Base-by-base conservation (phyloP, 2,797 vertebrate genomes). In the Galaxias olidus region DNA sequence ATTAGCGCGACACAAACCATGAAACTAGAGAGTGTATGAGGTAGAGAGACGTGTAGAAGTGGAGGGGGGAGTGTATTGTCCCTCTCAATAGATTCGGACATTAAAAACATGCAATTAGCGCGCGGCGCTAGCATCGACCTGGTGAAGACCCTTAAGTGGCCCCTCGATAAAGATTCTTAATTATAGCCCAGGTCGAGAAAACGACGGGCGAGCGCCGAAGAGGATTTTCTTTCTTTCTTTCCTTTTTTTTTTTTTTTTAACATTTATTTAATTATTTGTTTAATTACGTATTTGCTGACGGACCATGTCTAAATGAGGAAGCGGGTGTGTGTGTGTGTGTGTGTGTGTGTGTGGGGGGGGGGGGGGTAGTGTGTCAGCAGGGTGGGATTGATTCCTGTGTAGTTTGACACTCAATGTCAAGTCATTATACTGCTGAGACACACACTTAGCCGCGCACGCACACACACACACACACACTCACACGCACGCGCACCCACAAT, bases 61-160 rank as follows among this genome's bases (percentile, higher is more conserved):
- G 12, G 12, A 10, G 50, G n/a, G 0, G 50, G 66, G 46, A 68
- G 18, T n/a, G n/a, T 70, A 79, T 76, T 76, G 65, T 70, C 70
- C 71, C 71, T 15, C 75, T 69, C n/a, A n/a, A 60, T 41, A 53
- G 48, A 60, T 84, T 83, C 70, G 68, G 53, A 67, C 65, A 62
- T 58, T 44, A 73, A 79, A 73, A 79, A 79, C 77, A 66, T 66
- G 42, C 66, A 78, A 84, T 84, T 74, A 83, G 76, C 68, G 68
- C 10, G 68, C 10, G 1, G 18, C 15, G 64, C 71, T 74, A 69
- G 42, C 67, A 66, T 30, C 30, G 30, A 30, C 30, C 30, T 30
- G 30, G 30, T 30, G 6, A 30, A 30, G 30, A 30, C 30, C 6
- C 30, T 30, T 30, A 30, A 30, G 30, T 6, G 30, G 67, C 69